Base-by-base conservation (phyloP, 2,888 invertebrate species). In the Caenorhabditis sulstoni region DNA sequence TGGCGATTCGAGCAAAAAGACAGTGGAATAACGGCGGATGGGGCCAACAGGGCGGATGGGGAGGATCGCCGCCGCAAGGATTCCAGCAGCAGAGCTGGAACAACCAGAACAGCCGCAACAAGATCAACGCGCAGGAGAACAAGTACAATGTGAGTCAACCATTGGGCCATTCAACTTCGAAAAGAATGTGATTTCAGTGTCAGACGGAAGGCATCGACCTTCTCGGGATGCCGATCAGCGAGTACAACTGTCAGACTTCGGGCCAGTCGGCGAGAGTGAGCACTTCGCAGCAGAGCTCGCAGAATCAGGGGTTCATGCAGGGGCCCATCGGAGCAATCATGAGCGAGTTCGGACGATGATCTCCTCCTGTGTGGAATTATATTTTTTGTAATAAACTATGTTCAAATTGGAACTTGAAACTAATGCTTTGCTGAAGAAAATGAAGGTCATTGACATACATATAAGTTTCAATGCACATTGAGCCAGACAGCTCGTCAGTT, bases 141-240 rank as follows among this genome's bases (percentile, higher is more conserved):
- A 39, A 57, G 44, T 57, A 57, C 20, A 57, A 57, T 39, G 57
- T 57, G 9, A 57, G 57, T 29, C 29, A n/a, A n/a, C n/a, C 29
- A 37, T 18, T 16, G n/a, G 1, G 1, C 1, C 5, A 1, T 55
- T 29, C 29, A 29, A 7, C 7, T 7, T 5, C 37, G 22, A 23
- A 7, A 53, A 2, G 14, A 2, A 5, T 14, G 5, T 3, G 1
- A 4, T 52, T 41, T n/a, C 47, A 65, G 65, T 65, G 65, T 53
- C 53, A 44, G 23, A 53, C 39, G 8, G 39, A 65, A 39, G 53
- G 65, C n/a, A 65, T 65, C 39, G 29, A 65, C 39, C 35, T 65
- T 3, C 44, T 65, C 16, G 65, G 65, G 18, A 11, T 65, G n/a
- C 65, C 65, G 16, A 52, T 65, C 41, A 41, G 23, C 39, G 23